These are phyloP conservation scores for Mythimna lalbum DNA, from an alignment of 2,888 invertebrate species.

Conservation along the genomic window DNA sequence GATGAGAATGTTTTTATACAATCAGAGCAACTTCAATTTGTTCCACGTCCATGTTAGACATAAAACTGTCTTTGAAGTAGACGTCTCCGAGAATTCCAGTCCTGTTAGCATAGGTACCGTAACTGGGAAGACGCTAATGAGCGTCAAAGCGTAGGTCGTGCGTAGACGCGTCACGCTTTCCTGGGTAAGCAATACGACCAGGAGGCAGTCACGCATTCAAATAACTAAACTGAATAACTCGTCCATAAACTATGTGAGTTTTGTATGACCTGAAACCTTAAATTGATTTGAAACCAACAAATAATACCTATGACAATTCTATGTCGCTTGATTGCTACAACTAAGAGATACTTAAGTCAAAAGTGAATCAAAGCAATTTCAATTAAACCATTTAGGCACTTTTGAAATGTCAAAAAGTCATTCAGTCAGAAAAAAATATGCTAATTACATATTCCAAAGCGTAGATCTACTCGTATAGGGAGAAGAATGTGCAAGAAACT, in stretches of 20 bases:
- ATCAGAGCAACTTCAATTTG: neutral
- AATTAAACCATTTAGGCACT: too few relatives aligned
- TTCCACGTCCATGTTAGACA: slow-evolving; percentile 11
- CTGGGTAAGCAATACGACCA: slow-evolving; percentile 62
- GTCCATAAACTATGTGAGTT: slow-evolving; percentile 10
- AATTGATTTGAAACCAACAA: neutral
- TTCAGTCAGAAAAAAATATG: too few relatives aligned
- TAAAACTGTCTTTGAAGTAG: slow-evolving; percentile 18
- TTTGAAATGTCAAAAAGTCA: too few relatives aligned
- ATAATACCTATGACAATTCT: too few relatives aligned
- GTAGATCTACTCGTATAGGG: too few relatives aligned
- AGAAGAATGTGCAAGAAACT: too few relatives aligned
- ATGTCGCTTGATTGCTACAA: too few relatives aligned
- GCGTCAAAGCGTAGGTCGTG: slow-evolving; percentile 69
- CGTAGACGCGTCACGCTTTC: slow-evolving; percentile 77
- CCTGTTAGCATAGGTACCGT: slow-evolving; percentile 49
- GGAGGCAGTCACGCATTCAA: slow-evolving; percentile 71
- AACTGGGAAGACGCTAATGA: slow-evolving; percentile 74
- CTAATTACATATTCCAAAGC: too few relatives aligned
- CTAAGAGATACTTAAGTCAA: too few relatives aligned
- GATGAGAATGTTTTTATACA: neutral
- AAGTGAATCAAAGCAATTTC: too few relatives aligned
- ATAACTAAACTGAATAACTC: slow-evolving; percentile 2
- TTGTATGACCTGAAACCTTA: neutral
- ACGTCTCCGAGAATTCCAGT: slow-evolving; percentile 41